Base-by-base conservation (phyloP, 1,140 invertebrate species). In the Aphelenchoides avenae region DNA sequence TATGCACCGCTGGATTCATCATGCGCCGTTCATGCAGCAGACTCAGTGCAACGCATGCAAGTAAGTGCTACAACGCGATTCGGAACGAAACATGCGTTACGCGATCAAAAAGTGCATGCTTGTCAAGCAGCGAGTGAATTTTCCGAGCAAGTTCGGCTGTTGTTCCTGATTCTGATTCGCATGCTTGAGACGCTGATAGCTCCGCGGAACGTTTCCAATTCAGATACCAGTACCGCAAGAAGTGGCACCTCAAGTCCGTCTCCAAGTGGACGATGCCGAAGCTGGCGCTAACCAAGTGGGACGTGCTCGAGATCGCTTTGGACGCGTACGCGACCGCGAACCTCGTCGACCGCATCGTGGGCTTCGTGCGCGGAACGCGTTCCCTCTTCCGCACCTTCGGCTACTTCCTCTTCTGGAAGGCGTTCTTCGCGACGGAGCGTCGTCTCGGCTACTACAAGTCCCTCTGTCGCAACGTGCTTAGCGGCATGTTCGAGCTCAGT, bases 331-430 rank as follows among this genome's bases (percentile, higher is more conserved):
- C 63, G 20, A 66, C 63, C 5, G 1, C 64, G 6, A 61, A 56
- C 29, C 31, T 66, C 9, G 42, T 66, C 15, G 64, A 58, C 36
- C 36, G 47, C 18, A 62, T 52, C 15, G 22, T 24, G 20, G 20
- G 24, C 13, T 39, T 47, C 20, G 20, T 66, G n/a, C 62, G 64
- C 30, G 62, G 63, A 0, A 62, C 31, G 6, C 44, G 51, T 30
- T 52, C 46, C n/a, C 29, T 66, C 5, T 34, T 66, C 34, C 55
- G 46, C 20, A 51, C 52, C 34, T 34, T 66, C 9, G 50, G 24
- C 30, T 70, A 70, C 34, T 61, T 65, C 22, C 30, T 70, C 18
- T 70, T 66, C 15, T 66, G 63, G 63, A 69, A 64, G 39, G 39
- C 66, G 9, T 66, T 66, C 37, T 62, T 66, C 34, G 61, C 70